Evolutionary conservation across 1,140 invertebrate genomes (phyloP), one percentile per base, ranked within the genome.

Genomic region (Danaus plexippus): DNA sequence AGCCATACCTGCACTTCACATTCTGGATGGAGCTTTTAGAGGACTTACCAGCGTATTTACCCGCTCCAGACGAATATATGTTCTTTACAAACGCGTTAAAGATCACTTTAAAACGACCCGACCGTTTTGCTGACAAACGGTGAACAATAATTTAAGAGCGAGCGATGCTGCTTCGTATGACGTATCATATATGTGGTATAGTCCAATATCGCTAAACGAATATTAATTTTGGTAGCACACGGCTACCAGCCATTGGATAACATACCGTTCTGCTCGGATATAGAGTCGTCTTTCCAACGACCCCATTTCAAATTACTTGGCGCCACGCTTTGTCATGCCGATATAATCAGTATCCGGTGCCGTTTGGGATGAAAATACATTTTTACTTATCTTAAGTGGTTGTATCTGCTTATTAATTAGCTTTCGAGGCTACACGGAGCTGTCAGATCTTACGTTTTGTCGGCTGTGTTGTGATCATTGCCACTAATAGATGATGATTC

Each of bases 321-420:
- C 83, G 83, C 83, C 78, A 79, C 68, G 80, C 82, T 82, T 83
- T 85, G 80, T 82, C 81, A 82, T 84, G 73, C 69, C 79, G 83
- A 85, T 87, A 76, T 71, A 62, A 87, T 85, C 83, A 81, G 70
- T 77, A 84, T 87, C 83, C 83, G 83, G 78, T 80, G 77, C 67
- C 74, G 75, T 81, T 85, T 87, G 73, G 80, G 80, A 82, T 82
- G 81, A 85, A 86, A 86, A 82, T 83, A 63, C 52, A 82, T 87
- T 87, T 84, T 83, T 75, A 80, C 75, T 86, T 84, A 86, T 86
- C 83, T 84, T 82, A 87, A 87, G 84, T 87, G 84, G 79, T 78
- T 85, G 80, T 85, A 84, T 85, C 83, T 87, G 81, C 73, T 87
- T 85, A 87, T 87, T 87, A 85, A 87, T 87, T 87, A 87, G 70